Percentiles rank a stretch among this genome's conserved stretches.
These are phyloP conservation scores for Orbicella faveolata DNA, from an alignment of 64 coral and sea anemone species.

Conservation along the genomic window DNA sequence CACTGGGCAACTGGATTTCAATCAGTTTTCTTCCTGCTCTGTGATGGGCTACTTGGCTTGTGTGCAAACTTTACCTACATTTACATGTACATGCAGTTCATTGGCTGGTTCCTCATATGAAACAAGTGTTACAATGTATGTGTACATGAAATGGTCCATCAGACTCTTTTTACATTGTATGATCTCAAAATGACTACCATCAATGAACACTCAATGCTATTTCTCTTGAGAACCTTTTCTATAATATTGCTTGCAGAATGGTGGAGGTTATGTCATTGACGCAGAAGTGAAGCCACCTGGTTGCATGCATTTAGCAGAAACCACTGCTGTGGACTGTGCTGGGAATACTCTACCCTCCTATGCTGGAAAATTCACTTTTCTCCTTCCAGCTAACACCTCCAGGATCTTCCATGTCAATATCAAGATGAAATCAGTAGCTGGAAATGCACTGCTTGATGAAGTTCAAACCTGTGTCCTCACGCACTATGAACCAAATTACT, in stretches of 20 bases:
- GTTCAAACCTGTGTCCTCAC: neutral
- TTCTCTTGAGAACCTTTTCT: neutral
- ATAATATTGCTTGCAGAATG: neutral
- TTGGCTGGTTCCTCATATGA: too few species aligned
- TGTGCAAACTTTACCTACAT: too few species aligned
- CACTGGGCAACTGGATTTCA: too few species aligned
- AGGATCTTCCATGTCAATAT: neutral
- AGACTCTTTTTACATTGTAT: too few species aligned
- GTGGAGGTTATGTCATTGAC: neutral
- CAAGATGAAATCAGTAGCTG: slow-evolving; percentile 3
- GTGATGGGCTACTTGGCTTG: too few species aligned
- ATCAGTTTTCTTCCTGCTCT: too few species aligned
- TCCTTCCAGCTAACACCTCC: slow-evolving; percentile 11
- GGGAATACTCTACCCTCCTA: neutral
- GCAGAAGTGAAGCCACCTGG: slow-evolving; percentile 22
- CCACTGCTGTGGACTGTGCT: neutral
- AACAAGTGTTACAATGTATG: too few species aligned
- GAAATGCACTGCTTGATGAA: slow-evolving; percentile 7
- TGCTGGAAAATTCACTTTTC: slow-evolving; percentile 1
- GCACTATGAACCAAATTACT: neutral
- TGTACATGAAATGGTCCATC: too few species aligned
- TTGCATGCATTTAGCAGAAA: neutral
- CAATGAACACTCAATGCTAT: neutral
- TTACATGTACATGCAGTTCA: too few species aligned
- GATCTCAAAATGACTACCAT: too few species aligned